Base-by-base conservation (phyloP, 2,888 invertebrate species). In the Drosophila buzzatii region DNA sequence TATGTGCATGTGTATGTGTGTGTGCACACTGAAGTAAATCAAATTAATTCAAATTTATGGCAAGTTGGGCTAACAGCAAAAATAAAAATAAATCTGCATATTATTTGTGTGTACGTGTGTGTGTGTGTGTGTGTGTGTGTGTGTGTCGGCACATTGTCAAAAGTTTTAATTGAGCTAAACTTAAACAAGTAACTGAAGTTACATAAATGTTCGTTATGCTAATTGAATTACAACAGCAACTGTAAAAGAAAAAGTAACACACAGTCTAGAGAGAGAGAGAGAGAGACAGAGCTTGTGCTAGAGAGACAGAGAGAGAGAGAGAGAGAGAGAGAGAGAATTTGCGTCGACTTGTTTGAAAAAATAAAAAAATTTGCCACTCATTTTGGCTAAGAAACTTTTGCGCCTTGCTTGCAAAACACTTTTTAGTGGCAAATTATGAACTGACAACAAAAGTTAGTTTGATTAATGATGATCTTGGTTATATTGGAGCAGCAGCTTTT, bases 1-100 rank as follows among this genome's bases (percentile, higher is more conserved):
- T 27, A 27, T 27, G 5, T 27, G 1, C 6, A 27, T 44, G 18
- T 12, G 2, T 5, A 9, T n/a, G 31, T 49, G 31, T 31, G 31
- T 49, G 31, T 18, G 49, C 49, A 33, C 68, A 62, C 47, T 79
- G 75, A 81, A 79, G 75, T 77, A 78, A 82, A 82, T 81, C 80
- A 82, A 82, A 89, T 89, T 87, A 89, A 86, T 86, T 81, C 82
- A 84, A 87, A 86, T 89, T 84, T 86, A 87, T 86, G 73, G 78
- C 73, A 71, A 79, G 62, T 70, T 79, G 67, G 10, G 47, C 41
- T 35, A 37, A 18, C 52, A 31, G 31, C 5, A 44, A 27, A 27
- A 47, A 27, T 27, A 27, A 20, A n/a, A 74, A 37, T 14, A 37
- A 64, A 79, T 79, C 53, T 64, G 64, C 76, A 80, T 61, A 62